Conservation (phyloP, 1,140 invertebrate species). For the Halictus rubicundus region DNA sequence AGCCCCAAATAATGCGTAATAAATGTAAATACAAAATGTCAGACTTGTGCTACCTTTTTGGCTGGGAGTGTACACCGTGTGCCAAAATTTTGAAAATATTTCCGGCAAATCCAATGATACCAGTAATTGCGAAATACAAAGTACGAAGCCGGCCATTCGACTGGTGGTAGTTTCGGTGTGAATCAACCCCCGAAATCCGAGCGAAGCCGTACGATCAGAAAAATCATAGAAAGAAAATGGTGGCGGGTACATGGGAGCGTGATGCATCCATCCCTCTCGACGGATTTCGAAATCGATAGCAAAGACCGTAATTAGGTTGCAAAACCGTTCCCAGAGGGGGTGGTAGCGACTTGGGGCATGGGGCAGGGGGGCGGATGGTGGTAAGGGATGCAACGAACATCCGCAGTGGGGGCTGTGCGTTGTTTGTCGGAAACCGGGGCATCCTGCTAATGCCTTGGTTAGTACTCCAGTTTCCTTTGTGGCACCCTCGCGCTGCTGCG, state of each 20-base stretch:
- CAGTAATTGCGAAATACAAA: no score
- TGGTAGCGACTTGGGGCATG: background rate
- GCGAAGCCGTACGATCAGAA: background rate
- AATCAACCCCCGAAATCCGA: background rate
- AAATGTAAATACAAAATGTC: no score
- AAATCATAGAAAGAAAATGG: slow-evolving; percentile 20
- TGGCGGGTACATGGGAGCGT: background rate
- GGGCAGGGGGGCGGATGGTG: background rate
- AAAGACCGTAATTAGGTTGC: slow-evolving; percentile 49
- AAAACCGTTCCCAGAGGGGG: slow-evolving; percentile 43
- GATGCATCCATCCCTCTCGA: background rate
- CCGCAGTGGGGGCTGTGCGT: slow-evolving; percentile 41
- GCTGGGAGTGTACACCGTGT: no score
- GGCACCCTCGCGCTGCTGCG: slow-evolving; percentile 52
- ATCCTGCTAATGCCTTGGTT: slow-evolving; percentile 69
- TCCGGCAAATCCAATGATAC: no score
- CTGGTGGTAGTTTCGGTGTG: no score
- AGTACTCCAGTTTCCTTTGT: slow-evolving; percentile 70
- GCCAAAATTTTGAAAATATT: no score
- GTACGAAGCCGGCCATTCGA: no score
- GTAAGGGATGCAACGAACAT: background rate
- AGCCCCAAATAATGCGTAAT: no score
- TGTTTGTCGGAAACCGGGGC: slow-evolving; percentile 47
- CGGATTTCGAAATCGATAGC: slow-evolving; percentile 45
- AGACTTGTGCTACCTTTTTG: no score